Evolutionary conservation across 2,888 invertebrate species (phyloP), one percentile per base, ranked within the genome.

Genomic region (Actias luna): DNA sequence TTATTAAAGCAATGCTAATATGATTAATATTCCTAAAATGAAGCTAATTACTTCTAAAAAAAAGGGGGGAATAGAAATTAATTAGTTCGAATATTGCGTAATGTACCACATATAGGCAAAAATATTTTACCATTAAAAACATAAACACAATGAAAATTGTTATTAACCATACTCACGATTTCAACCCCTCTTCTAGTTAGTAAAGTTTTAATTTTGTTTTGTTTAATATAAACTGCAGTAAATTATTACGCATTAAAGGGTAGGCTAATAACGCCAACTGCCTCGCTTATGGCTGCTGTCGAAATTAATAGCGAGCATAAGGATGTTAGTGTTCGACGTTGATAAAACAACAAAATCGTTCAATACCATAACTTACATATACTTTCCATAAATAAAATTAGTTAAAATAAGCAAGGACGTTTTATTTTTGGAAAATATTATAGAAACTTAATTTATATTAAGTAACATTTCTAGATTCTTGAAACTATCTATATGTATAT

Each of bases 191-290:
- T 22, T 14, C 39, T 57, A 80, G 81, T 83, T 82, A 82, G 78
- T 75, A 81, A 89, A 88, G 84, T 89, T 90, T 89, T 86, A 88
- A 90, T 87, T 85, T 82, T 87, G 87, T 89, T 90, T 89, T 88
- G 87, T 87, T 87, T 88, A 88, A 88, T 89, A 89, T 87, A 84
- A 87, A 87, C 83, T 88, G 88, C 87, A 89, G 88, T 91, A 91
- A 91, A 90, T 91, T 89, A 91, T 89, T 84, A 87, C 85, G 83
- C 84, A 89, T 90, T 90, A 89, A 89, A 85, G 89, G 90, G 88
- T 86, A 79, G 83, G 88, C 89, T 88, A 89, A 91, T 90, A 91
- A 88, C 84, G 78, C 83, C 87, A 84, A 88, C 87, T 87, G 86
- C 84, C 82, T 84, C 85, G 87, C 86, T 88, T 87, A 87, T 84